phyloP scores from a whole-genome alignment of 2,888 invertebrate species.

The Hanleya hanleyi region DNA sequence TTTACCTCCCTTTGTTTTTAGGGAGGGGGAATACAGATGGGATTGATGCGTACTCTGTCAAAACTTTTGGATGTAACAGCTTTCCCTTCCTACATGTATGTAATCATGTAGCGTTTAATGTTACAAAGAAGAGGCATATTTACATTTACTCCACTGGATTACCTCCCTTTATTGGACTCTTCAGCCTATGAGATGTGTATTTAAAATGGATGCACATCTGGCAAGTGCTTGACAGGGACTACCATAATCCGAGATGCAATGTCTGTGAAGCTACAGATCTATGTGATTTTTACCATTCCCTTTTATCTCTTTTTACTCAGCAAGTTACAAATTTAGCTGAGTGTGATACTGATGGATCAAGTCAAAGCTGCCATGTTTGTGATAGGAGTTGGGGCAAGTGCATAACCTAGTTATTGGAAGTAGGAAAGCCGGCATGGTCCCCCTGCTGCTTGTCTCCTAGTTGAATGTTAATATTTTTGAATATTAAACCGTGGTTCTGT shows the following conservation, averaged over 20 bases:
- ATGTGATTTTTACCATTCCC: not conserved
- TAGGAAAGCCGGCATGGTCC: too few species aligned
- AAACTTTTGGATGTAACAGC: not conserved
- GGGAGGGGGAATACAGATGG: not conserved
- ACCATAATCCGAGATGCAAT: not conserved
- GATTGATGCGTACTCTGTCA: not conserved
- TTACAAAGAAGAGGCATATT: not conserved
- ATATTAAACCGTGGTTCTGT: too few species aligned
- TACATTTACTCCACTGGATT: not conserved
- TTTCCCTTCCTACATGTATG: not conserved
- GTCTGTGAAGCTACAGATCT: not conserved
- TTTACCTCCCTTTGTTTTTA: not conserved
- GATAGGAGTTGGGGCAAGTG: too few species aligned
- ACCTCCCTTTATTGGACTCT: conserved; percentile 3
- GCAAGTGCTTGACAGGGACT: not conserved
- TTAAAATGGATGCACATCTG: not conserved
- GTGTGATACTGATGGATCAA: too few species aligned
- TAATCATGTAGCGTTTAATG: not conserved
- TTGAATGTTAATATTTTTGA: too few species aligned
- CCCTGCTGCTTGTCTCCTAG: too few species aligned
- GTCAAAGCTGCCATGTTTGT: too few species aligned
- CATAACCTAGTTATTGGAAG: too few species aligned
- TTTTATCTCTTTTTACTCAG: too few species aligned
- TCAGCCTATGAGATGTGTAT: not conserved
- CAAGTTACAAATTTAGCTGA: too few species aligned